A percentile compares a stretch with the other conserved stretches of the same genome.
Evolutionary conservation across 2,113 vertebrate species (phyloP).

Genomic region (Burhinus oedicnemus): DNA sequence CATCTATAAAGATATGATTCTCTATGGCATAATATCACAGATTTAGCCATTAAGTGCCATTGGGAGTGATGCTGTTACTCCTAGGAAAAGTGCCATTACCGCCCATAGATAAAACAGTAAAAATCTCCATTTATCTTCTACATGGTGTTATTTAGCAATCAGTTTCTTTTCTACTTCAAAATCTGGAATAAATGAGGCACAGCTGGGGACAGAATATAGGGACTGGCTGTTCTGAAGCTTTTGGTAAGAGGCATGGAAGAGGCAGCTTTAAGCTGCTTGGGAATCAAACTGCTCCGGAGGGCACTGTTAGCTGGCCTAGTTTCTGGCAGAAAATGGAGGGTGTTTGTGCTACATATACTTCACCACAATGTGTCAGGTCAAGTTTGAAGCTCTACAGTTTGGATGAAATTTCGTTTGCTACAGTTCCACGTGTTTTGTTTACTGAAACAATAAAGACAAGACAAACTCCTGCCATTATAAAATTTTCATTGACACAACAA

Average conservation of each 20-base stretch:
- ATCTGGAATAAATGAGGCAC: slow-evolving; percentile 2
- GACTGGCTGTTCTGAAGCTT: background rate
- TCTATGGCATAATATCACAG: slow-evolving; percentile 4
- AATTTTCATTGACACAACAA: background rate
- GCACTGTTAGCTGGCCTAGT: background rate
- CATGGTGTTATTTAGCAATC: slow-evolving; percentile 31
- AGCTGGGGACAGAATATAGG: background rate
- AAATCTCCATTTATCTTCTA: slow-evolving; percentile 22
- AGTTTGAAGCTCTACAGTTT: background rate
- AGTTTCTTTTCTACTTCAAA: slow-evolving; percentile 27
- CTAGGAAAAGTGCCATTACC: background rate
- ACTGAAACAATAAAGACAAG: background rate
- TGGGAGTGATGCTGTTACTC: background rate
- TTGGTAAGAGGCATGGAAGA: background rate
- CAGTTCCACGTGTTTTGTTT: background rate
- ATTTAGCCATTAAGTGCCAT: slow-evolving; percentile 7
- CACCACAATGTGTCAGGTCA: background rate
- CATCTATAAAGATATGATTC: background rate
- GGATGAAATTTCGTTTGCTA: background rate
- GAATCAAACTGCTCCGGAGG: background rate
- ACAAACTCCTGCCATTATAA: background rate
- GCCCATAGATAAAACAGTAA: slow-evolving; percentile 1
- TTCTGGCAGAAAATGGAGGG: background rate
- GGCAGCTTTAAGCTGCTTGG: background rate
- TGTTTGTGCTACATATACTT: background rate